phyloP scores from a whole-genome alignment of 2,888 invertebrate genomes.

The Cryptus viduatorius region DNA sequence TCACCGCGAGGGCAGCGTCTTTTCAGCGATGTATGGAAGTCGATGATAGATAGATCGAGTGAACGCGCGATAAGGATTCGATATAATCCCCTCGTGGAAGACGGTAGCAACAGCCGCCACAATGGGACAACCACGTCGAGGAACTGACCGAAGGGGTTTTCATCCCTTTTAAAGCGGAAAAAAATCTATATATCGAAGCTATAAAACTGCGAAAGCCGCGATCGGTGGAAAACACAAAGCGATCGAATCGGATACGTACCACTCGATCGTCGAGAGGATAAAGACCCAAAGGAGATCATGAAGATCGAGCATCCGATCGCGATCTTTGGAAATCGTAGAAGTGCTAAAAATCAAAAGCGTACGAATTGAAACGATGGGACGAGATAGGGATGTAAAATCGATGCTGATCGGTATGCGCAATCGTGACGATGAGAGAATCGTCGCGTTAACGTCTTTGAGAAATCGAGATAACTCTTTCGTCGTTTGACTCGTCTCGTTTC shows the following conservation, averaged over 20 bases:
- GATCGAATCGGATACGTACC: not conserved
- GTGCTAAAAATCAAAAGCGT: not conserved
- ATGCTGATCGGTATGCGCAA: not conserved
- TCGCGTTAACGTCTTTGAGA: conserved; percentile 12
- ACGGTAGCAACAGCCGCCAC: conserved; percentile 19
- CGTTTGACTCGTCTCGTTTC: conserved; percentile 39
- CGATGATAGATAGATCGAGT: conserved; percentile 12
- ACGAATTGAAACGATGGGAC: not conserved
- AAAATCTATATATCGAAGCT: not conserved
- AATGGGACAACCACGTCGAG: conserved; percentile 32
- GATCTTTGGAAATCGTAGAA: not conserved
- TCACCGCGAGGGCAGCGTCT: conserved; percentile 2
- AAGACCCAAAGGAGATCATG: not conserved
- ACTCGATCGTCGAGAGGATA: not conserved
- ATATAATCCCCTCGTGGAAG: conserved; percentile 36
- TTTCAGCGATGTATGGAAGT: not conserved
- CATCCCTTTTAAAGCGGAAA: conserved; percentile 10
- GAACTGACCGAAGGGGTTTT: conserved; percentile 27
- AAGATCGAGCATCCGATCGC: not conserved
- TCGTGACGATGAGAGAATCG: not conserved
- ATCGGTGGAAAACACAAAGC: not conserved
- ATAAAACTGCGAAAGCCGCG: not conserved
- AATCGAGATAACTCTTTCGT: not conserved
- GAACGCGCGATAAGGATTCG: conserved; percentile 54
- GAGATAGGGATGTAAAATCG: not conserved